Conservation (phyloP, 2,888 invertebrate species). For the Lithophane semibrunnea region DNA sequence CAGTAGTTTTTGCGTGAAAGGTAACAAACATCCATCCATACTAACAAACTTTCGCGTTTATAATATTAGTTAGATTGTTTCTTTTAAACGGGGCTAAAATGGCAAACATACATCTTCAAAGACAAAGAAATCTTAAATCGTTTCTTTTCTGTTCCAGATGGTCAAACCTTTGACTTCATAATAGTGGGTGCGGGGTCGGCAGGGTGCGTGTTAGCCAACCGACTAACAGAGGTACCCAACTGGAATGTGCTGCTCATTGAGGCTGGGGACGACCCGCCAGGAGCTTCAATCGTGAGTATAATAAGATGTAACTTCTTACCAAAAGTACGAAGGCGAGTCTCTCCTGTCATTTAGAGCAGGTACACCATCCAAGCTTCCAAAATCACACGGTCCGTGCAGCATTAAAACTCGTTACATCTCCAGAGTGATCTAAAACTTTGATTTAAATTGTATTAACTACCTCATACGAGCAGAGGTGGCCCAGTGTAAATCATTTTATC, state of each 20-base stretch:
- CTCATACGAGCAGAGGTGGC: not conserved
- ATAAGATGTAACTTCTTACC: not conserved
- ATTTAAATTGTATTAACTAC: not conserved
- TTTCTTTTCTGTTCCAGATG: constrained; percentile 56
- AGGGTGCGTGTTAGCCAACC: constrained; percentile 71
- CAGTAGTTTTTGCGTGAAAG: too few relatives aligned
- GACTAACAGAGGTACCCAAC: constrained; percentile 68
- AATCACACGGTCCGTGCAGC: too few relatives aligned
- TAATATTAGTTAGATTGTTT: too few relatives aligned
- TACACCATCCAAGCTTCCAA: not conserved
- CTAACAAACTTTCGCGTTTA: too few relatives aligned
- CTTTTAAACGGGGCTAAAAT: too few relatives aligned
- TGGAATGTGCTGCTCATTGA: constrained; percentile 72
- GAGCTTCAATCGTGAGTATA: constrained; percentile 87
- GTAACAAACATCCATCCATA: too few relatives aligned
- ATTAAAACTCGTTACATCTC: too few relatives aligned
- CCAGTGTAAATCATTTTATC: not conserved
- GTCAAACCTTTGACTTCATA: constrained; percentile 81
- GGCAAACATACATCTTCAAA: not conserved
- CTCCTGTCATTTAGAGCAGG: not conserved
- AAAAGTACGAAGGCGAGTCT: not conserved
- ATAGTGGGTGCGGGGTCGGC: constrained; percentile 79
- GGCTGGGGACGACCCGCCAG: constrained; percentile 71
- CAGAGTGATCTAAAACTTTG: too few relatives aligned
- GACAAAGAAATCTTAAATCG: too few relatives aligned